phyloP scores from a whole-genome alignment of 2,888 invertebrate species.

The Netelia virgata region DNA sequence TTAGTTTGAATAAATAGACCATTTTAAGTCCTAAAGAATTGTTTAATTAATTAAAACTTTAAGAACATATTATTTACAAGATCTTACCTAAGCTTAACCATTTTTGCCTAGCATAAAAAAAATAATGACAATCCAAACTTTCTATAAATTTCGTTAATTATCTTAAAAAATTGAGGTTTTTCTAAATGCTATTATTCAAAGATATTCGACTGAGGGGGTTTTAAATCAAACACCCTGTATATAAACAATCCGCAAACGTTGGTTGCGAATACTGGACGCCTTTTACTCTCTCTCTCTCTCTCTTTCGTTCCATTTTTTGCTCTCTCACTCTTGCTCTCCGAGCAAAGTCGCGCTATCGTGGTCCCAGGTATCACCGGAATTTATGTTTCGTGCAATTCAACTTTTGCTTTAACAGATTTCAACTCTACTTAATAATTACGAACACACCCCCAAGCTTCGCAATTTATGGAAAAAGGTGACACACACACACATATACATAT shows the following conservation, averaged over 20 bases:
- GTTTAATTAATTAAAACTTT: too few relatives aligned
- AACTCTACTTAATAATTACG: slow-evolving; percentile 61
- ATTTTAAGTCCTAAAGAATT: too few relatives aligned
- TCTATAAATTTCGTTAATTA: too few relatives aligned
- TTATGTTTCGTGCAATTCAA: slow-evolving; percentile 64
- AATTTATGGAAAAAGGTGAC: background rate
- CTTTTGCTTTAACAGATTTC: slow-evolving; percentile 64
- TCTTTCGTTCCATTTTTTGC: background rate
- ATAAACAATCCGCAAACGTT: background rate
- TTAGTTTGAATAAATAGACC: too few relatives aligned
- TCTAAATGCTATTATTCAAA: background rate
- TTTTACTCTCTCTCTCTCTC: background rate
- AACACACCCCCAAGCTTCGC: slow-evolving; percentile 13
- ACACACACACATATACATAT: background rate
- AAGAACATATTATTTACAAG: too few relatives aligned
- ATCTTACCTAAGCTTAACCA: too few relatives aligned
- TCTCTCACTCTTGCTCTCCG: background rate
- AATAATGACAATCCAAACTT: too few relatives aligned
- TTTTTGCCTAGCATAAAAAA: too few relatives aligned
- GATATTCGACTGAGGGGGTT: too few relatives aligned
- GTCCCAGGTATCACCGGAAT: slow-evolving; percentile 54
- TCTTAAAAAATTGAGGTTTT: background rate
- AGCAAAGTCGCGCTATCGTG: slow-evolving; percentile 42
- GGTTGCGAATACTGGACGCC: background rate
- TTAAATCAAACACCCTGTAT: background rate